These are phyloP conservation scores for Meganola albula DNA, from an alignment of 2,888 invertebrate genomes.

Conservation along the genomic window DNA sequence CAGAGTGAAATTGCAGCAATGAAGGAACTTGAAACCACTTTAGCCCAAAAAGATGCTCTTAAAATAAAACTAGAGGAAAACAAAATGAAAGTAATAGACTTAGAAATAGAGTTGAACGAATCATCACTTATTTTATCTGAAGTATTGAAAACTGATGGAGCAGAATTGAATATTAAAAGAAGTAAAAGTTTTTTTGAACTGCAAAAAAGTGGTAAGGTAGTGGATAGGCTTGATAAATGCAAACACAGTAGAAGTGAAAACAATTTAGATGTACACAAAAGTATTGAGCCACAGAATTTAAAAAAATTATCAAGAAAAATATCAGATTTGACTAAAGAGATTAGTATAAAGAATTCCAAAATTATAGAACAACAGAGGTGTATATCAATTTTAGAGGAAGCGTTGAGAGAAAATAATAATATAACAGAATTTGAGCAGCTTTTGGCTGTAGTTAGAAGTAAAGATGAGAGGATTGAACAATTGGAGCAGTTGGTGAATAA, in stretches of 20 bases:
- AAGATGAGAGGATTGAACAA: slow-evolving; percentile 84
- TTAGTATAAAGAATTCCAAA: slow-evolving; percentile 70
- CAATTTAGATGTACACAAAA: slow-evolving; percentile 50
- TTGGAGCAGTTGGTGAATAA: slow-evolving; percentile 83
- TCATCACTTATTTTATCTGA: slow-evolving; percentile 73
- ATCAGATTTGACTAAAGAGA: slow-evolving; percentile 62
- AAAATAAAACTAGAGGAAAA: slow-evolving; percentile 59
- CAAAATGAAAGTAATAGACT: slow-evolving; percentile 67
- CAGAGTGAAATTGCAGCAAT: slow-evolving; percentile 58
- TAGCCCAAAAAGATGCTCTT: slow-evolving; percentile 52
- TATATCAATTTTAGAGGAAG: slow-evolving; percentile 72
- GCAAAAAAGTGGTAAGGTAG: slow-evolving; percentile 79
- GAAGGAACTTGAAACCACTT: slow-evolving; percentile 50
- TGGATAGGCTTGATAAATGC: slow-evolving; percentile 75
- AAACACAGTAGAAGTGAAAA: slow-evolving; percentile 67
- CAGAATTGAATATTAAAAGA: slow-evolving; percentile 56
- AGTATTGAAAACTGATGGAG: slow-evolving; percentile 61
- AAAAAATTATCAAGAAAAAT: slow-evolving; percentile 61
- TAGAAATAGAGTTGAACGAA: slow-evolving; percentile 74
- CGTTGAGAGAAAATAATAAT: slow-evolving; percentile 74
- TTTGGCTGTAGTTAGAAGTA: slow-evolving; percentile 75
- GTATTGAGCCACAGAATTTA: slow-evolving; percentile 40
- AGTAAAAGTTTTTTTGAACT: slow-evolving; percentile 69
- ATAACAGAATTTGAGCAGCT: slow-evolving; percentile 78
- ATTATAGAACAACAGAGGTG: slow-evolving; percentile 76